These are phyloP conservation scores for Daktulosphaira vitifoliae DNA, from an alignment of 1,140 invertebrate genomes.

Conservation along the genomic window DNA sequence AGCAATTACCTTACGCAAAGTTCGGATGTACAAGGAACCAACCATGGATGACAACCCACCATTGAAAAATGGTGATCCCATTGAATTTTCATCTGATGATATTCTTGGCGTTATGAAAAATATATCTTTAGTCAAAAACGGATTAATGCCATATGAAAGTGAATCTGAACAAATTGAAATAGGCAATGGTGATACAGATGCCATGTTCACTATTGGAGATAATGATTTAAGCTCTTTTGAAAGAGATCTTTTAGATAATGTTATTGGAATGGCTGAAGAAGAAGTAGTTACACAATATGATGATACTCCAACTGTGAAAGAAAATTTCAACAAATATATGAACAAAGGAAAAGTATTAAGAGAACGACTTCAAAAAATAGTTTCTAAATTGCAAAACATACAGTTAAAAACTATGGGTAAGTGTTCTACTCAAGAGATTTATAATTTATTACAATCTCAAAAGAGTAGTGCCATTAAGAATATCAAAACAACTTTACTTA, in stretches of 20 bases:
- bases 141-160: conserved; percentile 26
- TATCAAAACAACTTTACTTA: conserved; percentile 26
- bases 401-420: conserved; percentile 25
- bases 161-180: conserved; percentile 23
- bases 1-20: conserved; percentile 5
- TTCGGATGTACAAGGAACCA: conserved; percentile 14
- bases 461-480: conserved; percentile 30
- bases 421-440: conserved; percentile 29
- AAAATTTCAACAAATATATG: conserved; percentile 6
- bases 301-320: conserved; percentile 22
- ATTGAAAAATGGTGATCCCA: conserved; percentile 15
- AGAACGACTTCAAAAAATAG: conserved; percentile 15
- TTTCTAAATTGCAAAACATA: conserved; percentile 26
- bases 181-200: conserved; percentile 14
- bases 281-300: conserved; percentile 33
- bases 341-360: conserved; percentile 25
- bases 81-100: conserved; percentile 21
- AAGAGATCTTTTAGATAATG: conserved; percentile 28
- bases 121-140: conserved; percentile 26
- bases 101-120: conserved; percentile 24
- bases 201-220: conserved; percentile 24
- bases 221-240: conserved; percentile 29
- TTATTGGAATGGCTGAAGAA: conserved; percentile 30
- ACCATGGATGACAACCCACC: conserved; percentile 26
- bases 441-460: conserved; percentile 28